Evolutionary conservation across 2,113 vertebrate genomes (phyloP).

Genomic region (Hylia prasina): DNA sequence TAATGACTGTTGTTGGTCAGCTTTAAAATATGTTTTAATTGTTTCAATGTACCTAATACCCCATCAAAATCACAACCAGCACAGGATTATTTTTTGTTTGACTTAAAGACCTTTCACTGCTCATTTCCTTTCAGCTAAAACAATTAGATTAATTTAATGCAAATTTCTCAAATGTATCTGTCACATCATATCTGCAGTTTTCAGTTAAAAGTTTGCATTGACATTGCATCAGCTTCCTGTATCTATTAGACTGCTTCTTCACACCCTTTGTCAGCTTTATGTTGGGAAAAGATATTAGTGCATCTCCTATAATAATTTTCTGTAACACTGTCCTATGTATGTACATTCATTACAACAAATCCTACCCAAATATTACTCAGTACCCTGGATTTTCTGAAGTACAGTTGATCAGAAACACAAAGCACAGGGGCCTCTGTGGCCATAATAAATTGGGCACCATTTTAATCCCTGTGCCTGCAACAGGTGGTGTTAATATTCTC

Average conservation of each 20-base stretch:
- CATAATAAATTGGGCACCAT: not conserved
- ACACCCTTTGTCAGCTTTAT: not conserved
- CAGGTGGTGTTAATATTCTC: not conserved
- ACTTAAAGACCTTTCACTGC: not conserved
- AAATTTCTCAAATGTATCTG: constrained; percentile 1
- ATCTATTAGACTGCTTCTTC: not conserved
- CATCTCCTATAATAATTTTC: not conserved
- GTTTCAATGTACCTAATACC: not conserved
- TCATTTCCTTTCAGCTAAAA: not conserved
- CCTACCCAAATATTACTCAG: not conserved
- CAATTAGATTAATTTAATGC: not conserved
- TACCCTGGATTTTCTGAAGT: not conserved
- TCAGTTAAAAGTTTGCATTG: not conserved
- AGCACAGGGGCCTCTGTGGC: not conserved
- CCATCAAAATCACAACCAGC: not conserved
- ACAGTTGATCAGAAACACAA: not conserved
- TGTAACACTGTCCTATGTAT: not conserved
- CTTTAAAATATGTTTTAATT: not conserved
- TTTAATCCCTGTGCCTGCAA: not conserved
- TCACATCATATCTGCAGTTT: not conserved
- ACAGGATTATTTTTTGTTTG: not conserved
- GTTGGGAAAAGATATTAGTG: not conserved
- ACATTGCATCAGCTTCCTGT: constrained; percentile 10
- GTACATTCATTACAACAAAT: not conserved
- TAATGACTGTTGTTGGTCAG: not conserved